Evolutionary conservation across 2,113 vertebrate species (phyloP), one percentile per base, ranked within the genome.

Genomic region (Bostrychus sinensis): DNA sequence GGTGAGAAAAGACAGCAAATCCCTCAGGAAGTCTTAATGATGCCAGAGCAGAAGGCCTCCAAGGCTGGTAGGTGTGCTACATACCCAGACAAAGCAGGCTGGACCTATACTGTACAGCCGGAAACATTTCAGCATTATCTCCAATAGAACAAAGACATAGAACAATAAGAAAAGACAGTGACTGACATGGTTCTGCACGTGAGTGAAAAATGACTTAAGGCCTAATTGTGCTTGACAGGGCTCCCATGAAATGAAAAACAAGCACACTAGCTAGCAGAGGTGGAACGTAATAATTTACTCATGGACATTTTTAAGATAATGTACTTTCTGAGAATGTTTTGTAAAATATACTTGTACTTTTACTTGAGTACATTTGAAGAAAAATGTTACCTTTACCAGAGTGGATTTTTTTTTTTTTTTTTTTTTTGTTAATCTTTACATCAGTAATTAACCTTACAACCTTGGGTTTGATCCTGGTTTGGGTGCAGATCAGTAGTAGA

Each of bases 21-120:
- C 75, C 78, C 79, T 60, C 75, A 87, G 77, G 84, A 86, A 82
- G 69, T 79, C 42, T 54, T 70, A 84, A 83, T 71, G 64, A 68
- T 79, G 71, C 70, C 78, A 77, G 64, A 63, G 64, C 75, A 79
- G 73, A 67, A 70, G 7, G 26, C 58, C 72, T 78, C 69, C 56
- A 70, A 38, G 67, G 56, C 68, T 39, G 66, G 64, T 70, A 68
- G 64, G 42, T 85, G 75, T 77, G 56, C 66, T 45, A 64, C 30
- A 68, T 76, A 74, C 51, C 50, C 9, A 43, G 14, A 54, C 48
- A 0, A 22, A 51, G 23, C n/a, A 36, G 51, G 32, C 51, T 58
- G 32, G 68, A 72, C 56, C 56, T n/a, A 50, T 59, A 20, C 0
- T 10, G 37, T 71, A 11, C 58, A 48, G 26, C 14, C 62, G 56